A percentile compares a stretch with the other conserved stretches of the same genome.
Conservation (phyloP, 2,888 invertebrate species). For the Pecten maximus region DNA sequence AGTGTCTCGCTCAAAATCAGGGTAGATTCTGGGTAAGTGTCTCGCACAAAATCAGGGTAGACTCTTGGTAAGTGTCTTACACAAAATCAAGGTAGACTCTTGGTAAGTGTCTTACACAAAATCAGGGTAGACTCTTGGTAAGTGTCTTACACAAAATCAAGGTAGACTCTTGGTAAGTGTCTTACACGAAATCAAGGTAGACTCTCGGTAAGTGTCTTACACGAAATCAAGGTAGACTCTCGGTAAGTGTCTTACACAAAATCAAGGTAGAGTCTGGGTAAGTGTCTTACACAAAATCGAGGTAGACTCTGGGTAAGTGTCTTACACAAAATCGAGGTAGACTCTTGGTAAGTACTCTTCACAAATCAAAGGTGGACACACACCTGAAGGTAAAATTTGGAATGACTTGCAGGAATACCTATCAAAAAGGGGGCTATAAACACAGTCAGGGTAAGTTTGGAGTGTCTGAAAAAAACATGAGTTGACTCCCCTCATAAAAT, state of each 20-base stretch:
- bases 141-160: neutral
- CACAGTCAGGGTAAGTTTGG: too few species aligned
- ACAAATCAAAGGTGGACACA: too few species aligned
- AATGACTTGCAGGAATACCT: too few species aligned
- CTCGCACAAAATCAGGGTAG: neutral
- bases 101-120: neutral
- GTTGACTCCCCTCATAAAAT: too few species aligned
- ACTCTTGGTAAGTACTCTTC: neutral
- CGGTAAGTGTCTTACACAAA: neutral
- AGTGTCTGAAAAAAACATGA: too few species aligned
- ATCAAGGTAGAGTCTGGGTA: neutral
- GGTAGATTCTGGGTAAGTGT: neutral
- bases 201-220: neutral
- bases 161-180: neutral
- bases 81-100: neutral
- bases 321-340: neutral
- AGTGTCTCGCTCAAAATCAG: neutral
- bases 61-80: neutral
- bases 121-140: neutral
- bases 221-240: neutral
- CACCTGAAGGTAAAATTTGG: too few species aligned
- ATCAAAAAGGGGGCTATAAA: too few species aligned
- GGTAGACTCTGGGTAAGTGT: slow-evolving; percentile 1
- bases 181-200: neutral
- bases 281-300: neutral